Percentiles rank a stretch among this genome's conserved stretches.
Evolutionary conservation across 53 echinoderm and acorn worm genomes (phyloP).

Genomic region (Pentamera pediparva): DNA sequence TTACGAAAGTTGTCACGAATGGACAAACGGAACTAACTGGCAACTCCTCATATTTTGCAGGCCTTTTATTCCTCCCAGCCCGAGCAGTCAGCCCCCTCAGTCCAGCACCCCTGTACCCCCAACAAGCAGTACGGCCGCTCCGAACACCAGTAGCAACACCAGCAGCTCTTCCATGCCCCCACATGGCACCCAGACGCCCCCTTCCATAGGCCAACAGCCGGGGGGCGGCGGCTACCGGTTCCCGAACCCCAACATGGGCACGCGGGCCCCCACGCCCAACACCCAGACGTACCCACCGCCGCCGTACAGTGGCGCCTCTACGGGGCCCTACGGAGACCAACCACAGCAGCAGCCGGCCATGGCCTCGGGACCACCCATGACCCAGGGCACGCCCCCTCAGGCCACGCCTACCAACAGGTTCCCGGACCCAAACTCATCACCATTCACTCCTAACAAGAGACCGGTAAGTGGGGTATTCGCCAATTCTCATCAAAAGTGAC

Average conservation of each 20-base stretch:
- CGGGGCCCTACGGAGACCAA: slow-evolving; percentile 31
- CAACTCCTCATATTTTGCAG: too few species aligned
- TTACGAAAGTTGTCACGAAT: too few species aligned
- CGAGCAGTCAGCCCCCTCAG: slow-evolving; percentile 20
- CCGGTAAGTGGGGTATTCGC: slow-evolving; percentile 87
- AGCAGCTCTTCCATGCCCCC: slow-evolving; percentile 31
- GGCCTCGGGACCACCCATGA: slow-evolving; percentile 38
- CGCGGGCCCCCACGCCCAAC: slow-evolving; percentile 68
- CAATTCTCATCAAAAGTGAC: too few species aligned
- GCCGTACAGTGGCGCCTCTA: slow-evolving; percentile 20
- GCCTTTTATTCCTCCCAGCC: slow-evolving; percentile 17
- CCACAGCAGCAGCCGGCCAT: slow-evolving; percentile 58
- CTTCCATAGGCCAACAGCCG: background rate
- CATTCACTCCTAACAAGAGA: slow-evolving; percentile 93
- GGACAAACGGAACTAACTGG: too few species aligned
- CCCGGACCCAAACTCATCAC: slow-evolving; percentile 62
- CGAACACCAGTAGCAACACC: slow-evolving; percentile 35
- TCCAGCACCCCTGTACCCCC: background rate
- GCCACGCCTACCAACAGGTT: slow-evolving; percentile 39
- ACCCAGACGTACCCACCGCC: slow-evolving; percentile 43
- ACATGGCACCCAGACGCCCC: slow-evolving; percentile 33
- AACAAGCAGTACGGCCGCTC: slow-evolving; percentile 22
- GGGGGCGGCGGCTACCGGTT: slow-evolving; percentile 32
- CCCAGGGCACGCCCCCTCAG: slow-evolving; percentile 28
- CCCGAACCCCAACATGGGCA: slow-evolving; percentile 31